phyloP scores from a whole-genome alignment of 2,797 vertebrate genomes.

The Sciaenops ocellatus region DNA sequence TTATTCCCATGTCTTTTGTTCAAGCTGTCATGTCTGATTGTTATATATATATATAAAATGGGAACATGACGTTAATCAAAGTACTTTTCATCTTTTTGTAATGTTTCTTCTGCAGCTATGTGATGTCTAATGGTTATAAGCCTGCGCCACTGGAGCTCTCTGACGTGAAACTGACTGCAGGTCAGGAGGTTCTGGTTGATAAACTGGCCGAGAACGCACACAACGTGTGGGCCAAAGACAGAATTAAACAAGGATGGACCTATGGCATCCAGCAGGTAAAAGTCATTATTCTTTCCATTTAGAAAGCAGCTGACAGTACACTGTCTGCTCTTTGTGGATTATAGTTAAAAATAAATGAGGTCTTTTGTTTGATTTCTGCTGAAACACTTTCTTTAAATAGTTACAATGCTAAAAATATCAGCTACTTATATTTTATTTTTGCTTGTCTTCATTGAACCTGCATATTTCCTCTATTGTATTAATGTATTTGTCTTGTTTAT shows the following conservation, averaged over 20 bases:
- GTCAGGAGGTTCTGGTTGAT: conserved; percentile 98
- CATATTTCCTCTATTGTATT: neutral
- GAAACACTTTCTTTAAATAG: neutral
- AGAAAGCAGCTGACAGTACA: neutral
- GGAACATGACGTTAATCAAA: neutral
- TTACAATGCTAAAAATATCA: neutral
- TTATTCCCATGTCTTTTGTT: neutral
- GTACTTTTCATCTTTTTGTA: neutral
- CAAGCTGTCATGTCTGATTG: neutral
- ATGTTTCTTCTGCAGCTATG: conserved; percentile 86
- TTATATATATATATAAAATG: neutral
- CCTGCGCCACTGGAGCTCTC: conserved; percentile 97
- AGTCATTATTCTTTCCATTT: neutral
- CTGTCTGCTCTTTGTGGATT: neutral
- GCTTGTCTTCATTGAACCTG: neutral
- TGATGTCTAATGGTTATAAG: conserved; percentile 98
- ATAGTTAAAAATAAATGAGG: neutral
- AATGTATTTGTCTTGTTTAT: conserved; percentile 20
- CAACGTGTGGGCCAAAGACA: conserved; percentile 99
- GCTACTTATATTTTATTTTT: neutral
- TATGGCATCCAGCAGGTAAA: conserved; percentile 99
- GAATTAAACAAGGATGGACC: conserved; percentile 99
- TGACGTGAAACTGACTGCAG: conserved; percentile 93
- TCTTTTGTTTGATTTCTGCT: neutral
- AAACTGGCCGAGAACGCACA: conserved; percentile 99